Evolutionary conservation across 2,888 invertebrate genomes (phyloP).

Genomic region (Perdita meconis): DNA sequence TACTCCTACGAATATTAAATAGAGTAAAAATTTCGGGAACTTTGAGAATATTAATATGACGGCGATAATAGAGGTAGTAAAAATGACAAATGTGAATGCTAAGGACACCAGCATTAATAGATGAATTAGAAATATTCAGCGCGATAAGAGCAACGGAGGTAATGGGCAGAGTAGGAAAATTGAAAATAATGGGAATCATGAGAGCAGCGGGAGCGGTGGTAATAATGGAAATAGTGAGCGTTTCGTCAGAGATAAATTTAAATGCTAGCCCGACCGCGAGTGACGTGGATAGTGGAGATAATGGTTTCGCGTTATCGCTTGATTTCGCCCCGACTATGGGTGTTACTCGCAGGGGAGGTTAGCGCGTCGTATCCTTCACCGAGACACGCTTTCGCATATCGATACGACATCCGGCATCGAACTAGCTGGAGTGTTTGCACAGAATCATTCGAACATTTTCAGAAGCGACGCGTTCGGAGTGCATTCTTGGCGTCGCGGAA

Average conservation of each 20-base stretch:
- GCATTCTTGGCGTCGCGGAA: slow-evolving; percentile 19
- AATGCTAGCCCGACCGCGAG: no score
- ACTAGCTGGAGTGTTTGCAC: slow-evolving; percentile 38
- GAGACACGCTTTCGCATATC: slow-evolving; percentile 7
- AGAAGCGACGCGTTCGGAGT: slow-evolving; percentile 24
- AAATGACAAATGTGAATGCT: no score
- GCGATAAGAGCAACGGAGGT: no score
- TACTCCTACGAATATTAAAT: no score
- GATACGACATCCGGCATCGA: slow-evolving; percentile 19
- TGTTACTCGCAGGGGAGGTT: not conserved
- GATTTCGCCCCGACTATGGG: slow-evolving; percentile 5
- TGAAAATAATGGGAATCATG: no score
- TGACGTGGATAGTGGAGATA: not conserved
- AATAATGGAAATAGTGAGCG: not conserved
- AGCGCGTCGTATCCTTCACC: not conserved
- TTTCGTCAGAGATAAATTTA: no score
- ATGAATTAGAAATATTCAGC: no score
- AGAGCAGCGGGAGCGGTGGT: not conserved
- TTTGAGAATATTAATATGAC: no score
- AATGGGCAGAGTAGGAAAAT: no score
- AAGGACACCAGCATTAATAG: no score
- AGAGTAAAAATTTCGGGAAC: no score
- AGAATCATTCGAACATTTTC: slow-evolving; percentile 35
- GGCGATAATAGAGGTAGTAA: no score
- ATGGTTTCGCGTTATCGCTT: not conserved